Evolutionary conservation across 2,113 vertebrate genomes (phyloP).

Genomic region (Brevimyrus niger): DNA sequence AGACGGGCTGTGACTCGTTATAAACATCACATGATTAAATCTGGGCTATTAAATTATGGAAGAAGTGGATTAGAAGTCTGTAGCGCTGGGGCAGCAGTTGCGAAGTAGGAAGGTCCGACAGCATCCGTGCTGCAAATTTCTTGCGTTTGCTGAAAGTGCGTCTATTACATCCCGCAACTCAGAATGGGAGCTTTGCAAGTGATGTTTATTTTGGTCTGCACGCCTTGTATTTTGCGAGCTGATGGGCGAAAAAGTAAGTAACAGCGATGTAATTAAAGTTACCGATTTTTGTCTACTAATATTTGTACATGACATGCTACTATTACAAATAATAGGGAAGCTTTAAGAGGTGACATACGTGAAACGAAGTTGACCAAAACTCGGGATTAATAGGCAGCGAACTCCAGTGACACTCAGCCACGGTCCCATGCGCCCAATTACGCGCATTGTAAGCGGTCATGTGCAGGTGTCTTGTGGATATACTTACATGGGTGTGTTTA

Average conservation of each 20-base stretch:
- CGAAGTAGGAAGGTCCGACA: not conserved
- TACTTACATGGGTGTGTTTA: not conserved
- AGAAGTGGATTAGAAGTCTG: conserved; percentile 14
- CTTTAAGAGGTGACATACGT: not conserved
- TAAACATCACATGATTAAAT: conserved; percentile 54
- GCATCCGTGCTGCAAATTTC: not conserved
- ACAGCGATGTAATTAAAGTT: not conserved
- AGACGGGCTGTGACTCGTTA: conserved; percentile 58
- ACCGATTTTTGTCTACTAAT: not conserved
- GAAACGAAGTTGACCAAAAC: not conserved
- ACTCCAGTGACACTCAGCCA: conserved; percentile 12
- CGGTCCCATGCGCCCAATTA: conserved; percentile 59
- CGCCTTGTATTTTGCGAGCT: conserved; percentile 27
- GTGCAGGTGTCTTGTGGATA: not conserved
- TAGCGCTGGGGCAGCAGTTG: conserved; percentile 6
- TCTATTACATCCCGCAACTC: not conserved
- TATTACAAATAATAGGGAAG: not conserved
- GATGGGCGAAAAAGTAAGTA: conserved; percentile 58
- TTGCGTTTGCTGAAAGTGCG: not conserved
- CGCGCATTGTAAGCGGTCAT: not conserved
- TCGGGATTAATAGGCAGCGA: not conserved
- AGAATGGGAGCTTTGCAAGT: conserved; percentile 34
- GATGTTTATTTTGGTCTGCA: conserved; percentile 36
- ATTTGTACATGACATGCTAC: not conserved
- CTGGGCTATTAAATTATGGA: conserved; percentile 46